These are phyloP conservation scores for Alectoris magna DNA, from an alignment of 2,797 vertebrate species.

Conservation along the genomic window DNA sequence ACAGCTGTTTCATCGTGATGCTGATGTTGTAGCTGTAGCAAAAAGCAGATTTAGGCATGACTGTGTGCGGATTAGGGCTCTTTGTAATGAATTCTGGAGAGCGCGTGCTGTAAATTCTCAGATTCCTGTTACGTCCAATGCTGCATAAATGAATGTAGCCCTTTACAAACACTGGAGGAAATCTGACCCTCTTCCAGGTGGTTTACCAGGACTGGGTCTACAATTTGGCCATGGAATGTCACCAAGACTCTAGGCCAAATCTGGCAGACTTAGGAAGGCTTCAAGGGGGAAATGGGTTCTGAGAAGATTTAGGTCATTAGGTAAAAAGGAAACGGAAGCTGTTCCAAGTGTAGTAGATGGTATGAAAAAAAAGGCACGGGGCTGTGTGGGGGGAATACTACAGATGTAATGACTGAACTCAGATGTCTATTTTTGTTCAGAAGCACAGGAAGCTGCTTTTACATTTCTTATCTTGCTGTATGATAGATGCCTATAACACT, in stretches of 20 bases:
- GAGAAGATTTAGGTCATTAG: conserved; percentile 38
- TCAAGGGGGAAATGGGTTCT: conserved; percentile 10
- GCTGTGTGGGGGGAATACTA: background rate
- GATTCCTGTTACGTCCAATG: background rate
- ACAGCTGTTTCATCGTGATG: conserved; percentile 48
- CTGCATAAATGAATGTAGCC: fast-evolving
- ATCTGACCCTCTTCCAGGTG: background rate
- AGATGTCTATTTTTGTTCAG: background rate
- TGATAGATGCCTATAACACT: background rate
- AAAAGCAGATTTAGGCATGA: conserved; percentile 51
- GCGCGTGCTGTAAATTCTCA: background rate
- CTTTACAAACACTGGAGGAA: background rate
- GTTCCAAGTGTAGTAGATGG: conserved; percentile 14
- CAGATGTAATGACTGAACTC: background rate
- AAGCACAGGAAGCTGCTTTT: background rate
- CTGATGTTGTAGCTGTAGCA: conserved; percentile 38
- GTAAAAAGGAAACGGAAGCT: conserved; percentile 47
- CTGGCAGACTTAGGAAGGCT: conserved; percentile 7
- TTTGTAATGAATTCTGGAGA: conserved; percentile 34
- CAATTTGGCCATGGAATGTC: background rate
- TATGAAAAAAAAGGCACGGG: background rate
- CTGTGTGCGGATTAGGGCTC: conserved; percentile 43
- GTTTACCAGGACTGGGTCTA: background rate
- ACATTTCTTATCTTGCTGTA: background rate
- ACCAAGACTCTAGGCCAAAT: background rate